phyloP scores from a whole-genome alignment of 1,140 invertebrate genomes.

The Aphelenchoides besseyi region DNA sequence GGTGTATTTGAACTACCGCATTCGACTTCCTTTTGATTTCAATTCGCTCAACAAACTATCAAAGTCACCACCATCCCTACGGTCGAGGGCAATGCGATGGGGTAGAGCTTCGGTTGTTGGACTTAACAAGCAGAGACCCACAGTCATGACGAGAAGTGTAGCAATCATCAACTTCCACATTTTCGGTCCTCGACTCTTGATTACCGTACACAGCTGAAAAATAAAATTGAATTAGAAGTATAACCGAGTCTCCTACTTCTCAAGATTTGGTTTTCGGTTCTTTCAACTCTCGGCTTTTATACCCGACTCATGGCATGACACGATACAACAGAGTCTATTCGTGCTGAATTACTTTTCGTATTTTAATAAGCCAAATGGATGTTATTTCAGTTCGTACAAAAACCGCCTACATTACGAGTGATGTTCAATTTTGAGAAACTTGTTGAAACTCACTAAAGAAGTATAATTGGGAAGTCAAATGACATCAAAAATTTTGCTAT shows the following conservation, averaged over 20 bases:
- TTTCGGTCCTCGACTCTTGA: too few species aligned
- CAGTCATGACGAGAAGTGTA: not conserved
- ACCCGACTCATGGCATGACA: not conserved
- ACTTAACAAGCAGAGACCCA: not conserved
- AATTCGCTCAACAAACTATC: not conserved
- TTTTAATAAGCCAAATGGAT: not conserved
- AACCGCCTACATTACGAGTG: not conserved
- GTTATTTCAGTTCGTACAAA: not conserved
- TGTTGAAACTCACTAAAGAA: too few species aligned
- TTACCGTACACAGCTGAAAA: too few species aligned
- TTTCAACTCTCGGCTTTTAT: not conserved
- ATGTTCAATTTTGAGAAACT: too few species aligned
- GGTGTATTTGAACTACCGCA: too few species aligned
- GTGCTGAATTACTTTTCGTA: too few species aligned
- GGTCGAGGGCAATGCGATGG: not conserved
- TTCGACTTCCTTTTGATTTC: conserved; percentile 6
- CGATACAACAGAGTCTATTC: too few species aligned
- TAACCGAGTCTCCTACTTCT: too few species aligned
- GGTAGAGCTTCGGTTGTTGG: not conserved
- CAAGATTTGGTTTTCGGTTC: not conserved
- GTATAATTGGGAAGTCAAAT: too few species aligned
- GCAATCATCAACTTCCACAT: not conserved
- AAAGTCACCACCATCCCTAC: not conserved
- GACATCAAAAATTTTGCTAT: too few species aligned
- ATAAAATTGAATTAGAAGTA: too few species aligned